phyloP scores from a whole-genome alignment of 2,888 invertebrate genomes.

The Eupelmus urozonus region DNA sequence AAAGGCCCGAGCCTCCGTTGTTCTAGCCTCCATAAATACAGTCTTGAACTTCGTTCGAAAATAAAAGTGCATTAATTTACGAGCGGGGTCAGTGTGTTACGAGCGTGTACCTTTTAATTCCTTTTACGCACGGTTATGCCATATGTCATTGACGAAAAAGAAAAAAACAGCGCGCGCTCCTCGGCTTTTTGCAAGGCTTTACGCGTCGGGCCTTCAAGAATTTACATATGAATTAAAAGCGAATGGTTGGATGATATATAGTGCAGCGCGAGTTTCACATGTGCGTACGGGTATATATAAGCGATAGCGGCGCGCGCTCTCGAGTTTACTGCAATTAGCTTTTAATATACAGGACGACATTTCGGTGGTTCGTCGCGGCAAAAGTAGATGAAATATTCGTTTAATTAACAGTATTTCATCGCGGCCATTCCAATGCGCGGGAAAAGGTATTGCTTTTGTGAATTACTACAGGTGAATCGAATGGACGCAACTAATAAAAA shows the following conservation, averaged over 20 bases:
- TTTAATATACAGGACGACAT: no score
- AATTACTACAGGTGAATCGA: no score
- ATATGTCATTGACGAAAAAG: slow-evolving; percentile 13
- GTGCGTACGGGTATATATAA: no score
- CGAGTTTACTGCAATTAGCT: no score
- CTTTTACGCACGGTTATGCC: background rate
- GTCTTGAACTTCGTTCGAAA: background rate
- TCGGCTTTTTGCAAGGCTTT: slow-evolving; percentile 31
- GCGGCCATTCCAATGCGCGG: no score
- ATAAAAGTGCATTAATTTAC: background rate
- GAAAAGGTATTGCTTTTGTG: no score
- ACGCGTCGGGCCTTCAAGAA: slow-evolving; percentile 8
- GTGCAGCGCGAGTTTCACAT: background rate
- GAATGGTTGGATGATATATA: slow-evolving; percentile 8
- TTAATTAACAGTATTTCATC: background rate
- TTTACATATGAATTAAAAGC: slow-evolving; percentile 48
- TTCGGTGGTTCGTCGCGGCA: no score
- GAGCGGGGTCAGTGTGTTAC: background rate
- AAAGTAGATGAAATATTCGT: background rate
- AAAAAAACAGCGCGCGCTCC: background rate
- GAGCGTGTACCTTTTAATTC: background rate
- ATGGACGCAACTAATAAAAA: no score
- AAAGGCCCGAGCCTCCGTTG: background rate
- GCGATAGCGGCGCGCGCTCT: no score
- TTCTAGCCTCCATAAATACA: background rate